phyloP scores from a whole-genome alignment of 2,888 invertebrate species.

The Tinea trinotella region DNA sequence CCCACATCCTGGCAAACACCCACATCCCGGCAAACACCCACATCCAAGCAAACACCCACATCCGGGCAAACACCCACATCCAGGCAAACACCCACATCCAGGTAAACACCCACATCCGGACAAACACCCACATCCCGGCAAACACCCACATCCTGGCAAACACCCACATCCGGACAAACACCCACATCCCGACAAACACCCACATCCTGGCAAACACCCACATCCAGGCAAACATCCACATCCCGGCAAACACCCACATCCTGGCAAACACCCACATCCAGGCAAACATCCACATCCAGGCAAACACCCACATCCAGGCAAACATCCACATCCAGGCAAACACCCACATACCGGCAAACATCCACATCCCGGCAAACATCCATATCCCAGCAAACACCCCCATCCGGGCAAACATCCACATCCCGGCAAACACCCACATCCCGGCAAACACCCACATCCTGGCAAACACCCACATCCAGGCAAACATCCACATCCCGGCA shows the following conservation, averaged over 20 bases:
- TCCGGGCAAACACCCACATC: too few relatives aligned
- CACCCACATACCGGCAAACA: too few relatives aligned
- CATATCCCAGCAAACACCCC: neutral
- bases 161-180: neutral
- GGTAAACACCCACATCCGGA: neutral
- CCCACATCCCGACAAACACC: slow-evolving; percentile 4
- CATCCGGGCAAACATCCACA: neutral
- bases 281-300: too few relatives aligned
- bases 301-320: too few relatives aligned
- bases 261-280: too few relatives aligned
- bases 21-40: neutral
- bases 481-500: too few relatives aligned
- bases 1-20: neutral
- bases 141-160: neutral
- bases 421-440: neutral
- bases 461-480: too few relatives aligned
- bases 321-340: too few relatives aligned
- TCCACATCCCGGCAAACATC: neutral
- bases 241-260: neutral
- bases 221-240: too few relatives aligned
- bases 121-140: neutral
- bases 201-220: slow-evolving; percentile 6
- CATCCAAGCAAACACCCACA: too few relatives aligned
- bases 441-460: neutral
- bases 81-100: too few relatives aligned